Evolutionary conservation across 64 coral and sea anemone species (phyloP), one percentile per base, ranked within the genome.

Genomic region (Porites lutea): DNA sequence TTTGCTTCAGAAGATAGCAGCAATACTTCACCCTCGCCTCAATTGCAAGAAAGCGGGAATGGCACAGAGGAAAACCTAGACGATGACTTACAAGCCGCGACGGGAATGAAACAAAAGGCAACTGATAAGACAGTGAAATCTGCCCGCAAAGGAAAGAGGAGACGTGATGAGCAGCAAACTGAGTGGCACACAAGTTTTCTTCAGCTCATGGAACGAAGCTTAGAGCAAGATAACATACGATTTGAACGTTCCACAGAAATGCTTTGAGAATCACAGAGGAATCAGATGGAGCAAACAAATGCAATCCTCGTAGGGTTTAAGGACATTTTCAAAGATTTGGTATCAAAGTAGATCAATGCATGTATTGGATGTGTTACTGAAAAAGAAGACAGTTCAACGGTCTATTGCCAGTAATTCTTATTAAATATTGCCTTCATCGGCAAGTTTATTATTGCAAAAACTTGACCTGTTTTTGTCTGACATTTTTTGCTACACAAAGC

Each of bases 231-330:
- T 50, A 85, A 11, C 18, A 49, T 49, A 47, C 61, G 63, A 52
- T 85, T 85, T 67, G 82, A 85, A 85, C 61, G 82, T 65, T 85
- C 59, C 82, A 45, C 64, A 51, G 62, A 85, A 85, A 67, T 66
- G 59, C 47, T 85, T 50, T 61, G 44, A 45, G 79, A 9, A 83
- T 83, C 5, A 23, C 65, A 4, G 73, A 76, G 43, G 13, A 83
- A 65, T 6, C 79, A 83, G 27, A 83, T 83, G 79, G 43, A 83
- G 23, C 79, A 83, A 64, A 83, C 79, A 59, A 83, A 83, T 43
- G 79, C 54, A 6, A 83, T 83, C 4, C 59, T 83, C n/a, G 60
- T 15, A 45, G 79, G 27, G 27, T 37, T 37, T 1, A 37, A 37
- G 27, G 27, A 37, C 27, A 37, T 37, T 37, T 37, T 37, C 59